phyloP scores from a whole-genome alignment of 1,140 invertebrate species.

The Ganaspis sp. region DNA sequence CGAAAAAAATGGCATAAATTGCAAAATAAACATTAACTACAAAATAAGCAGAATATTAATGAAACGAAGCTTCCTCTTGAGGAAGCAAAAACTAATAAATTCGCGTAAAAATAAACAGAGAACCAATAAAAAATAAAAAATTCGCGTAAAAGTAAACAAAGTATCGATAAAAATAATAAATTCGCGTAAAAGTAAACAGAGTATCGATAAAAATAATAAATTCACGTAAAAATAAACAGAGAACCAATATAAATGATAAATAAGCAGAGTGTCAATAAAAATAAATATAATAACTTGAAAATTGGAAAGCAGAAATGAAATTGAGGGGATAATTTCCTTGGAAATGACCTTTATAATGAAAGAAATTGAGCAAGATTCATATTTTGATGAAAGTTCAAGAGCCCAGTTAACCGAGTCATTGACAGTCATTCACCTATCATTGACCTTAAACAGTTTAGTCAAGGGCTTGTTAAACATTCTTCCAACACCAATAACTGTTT shows the following conservation, averaged over 20 bases:
- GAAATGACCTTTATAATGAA: background rate
- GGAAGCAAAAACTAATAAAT: background rate
- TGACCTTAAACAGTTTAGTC: slow-evolving; percentile 68
- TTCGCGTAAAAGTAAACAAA: too few species aligned
- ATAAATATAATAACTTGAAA: background rate
- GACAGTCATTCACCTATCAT: slow-evolving; percentile 53
- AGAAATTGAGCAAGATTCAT: background rate
- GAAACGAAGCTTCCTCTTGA: too few species aligned
- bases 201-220: background rate
- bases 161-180: background rate
- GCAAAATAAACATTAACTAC: too few species aligned
- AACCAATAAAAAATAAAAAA: too few species aligned
- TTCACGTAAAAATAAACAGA: too few species aligned
- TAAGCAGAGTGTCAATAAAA: too few species aligned
- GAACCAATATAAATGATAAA: too few species aligned
- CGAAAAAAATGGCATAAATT: too few species aligned
- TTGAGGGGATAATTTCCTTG: background rate
- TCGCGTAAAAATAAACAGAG: too few species aligned
- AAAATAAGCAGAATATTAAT: too few species aligned
- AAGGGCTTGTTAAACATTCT: slow-evolving; percentile 60
- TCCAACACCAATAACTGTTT: slow-evolving; percentile 53
- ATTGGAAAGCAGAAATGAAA: background rate
- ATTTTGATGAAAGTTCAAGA: slow-evolving; percentile 7
- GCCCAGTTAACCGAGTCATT: slow-evolving; percentile 15
- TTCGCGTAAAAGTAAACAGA: background rate